Evolutionary conservation across 1,140 invertebrate genomes (phyloP), one percentile per base, ranked within the genome.

Genomic region (Drosophila repleta): DNA sequence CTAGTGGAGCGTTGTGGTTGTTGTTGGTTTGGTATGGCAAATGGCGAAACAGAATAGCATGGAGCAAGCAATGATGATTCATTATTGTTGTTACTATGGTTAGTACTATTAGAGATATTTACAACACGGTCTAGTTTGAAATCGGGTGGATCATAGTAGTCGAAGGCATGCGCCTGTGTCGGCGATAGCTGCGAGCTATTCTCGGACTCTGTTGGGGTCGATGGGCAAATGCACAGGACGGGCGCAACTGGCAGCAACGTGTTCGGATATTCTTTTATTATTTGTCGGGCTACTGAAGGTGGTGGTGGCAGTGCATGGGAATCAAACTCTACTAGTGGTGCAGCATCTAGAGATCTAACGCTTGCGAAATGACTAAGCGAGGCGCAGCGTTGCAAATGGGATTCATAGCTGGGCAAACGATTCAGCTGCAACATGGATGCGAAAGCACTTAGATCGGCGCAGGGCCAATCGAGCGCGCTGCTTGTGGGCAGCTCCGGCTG

Each of bases 61-160:
- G 89, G 89, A 89, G 84, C 89, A 90, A 90, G 89, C 89, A 90
- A 85, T 90, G 88, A 89, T 79, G 84, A 79, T 73, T 82, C 69
- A 85, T 89, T 88, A 90, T 88, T 82, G 63, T 79, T 77, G 74
- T 90, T 80, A 87, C 87, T 78, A 83, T 87, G 87, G 73, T 90
- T 90, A 90, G 88, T 90, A 87, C 83, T 87, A 90, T 81, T 81
- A 88, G 67, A 81, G 39, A 80, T 84, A 90, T 88, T 76, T 84
- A 90, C 76, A 90, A 65, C 76, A 78, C 72, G 87, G 65, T 83
- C 83, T 84, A 89, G 53, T 65, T 62, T 39, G 49, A 73, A 67
- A 21, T 5, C 3, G 58, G 63, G 56, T 6, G 62, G 68, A 58
- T 71, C 68, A 58, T 62, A 49, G 35, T 26, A 46, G 35, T 62